Percentiles rank a stretch among this genome's conserved stretches.
Conservation (phyloP, 2,888 invertebrate genomes). For the Nomada fucata region DNA sequence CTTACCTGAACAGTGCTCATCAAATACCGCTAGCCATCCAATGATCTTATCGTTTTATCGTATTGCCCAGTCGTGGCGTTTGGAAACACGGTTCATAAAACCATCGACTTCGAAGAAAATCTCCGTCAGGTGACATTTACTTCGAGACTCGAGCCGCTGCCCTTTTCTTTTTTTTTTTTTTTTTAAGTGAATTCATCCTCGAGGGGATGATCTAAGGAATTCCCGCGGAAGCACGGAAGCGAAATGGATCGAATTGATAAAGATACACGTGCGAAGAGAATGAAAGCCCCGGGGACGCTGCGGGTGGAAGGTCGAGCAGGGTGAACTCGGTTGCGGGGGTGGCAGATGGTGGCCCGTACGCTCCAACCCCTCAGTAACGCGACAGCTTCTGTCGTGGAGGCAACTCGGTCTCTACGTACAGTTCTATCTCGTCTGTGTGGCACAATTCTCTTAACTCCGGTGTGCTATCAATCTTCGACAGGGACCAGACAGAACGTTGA, state of each 20-base stretch:
- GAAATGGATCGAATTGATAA: slow-evolving; percentile 56
- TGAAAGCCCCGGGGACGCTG: slow-evolving; percentile 44
- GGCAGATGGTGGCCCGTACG: slow-evolving; percentile 46
- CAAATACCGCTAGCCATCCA: slow-evolving; percentile 6
- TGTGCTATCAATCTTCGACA: not conserved
- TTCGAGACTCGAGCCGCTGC: not conserved
- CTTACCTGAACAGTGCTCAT: not conserved
- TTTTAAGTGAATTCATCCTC: too few species aligned
- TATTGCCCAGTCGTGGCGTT: too few species aligned
- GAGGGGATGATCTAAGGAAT: not conserved
- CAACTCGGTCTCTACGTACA: slow-evolving; percentile 3
- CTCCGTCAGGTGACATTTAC: not conserved
- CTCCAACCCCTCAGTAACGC: slow-evolving; percentile 68
- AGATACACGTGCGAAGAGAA: slow-evolving; percentile 60
- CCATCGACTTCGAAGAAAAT: not conserved
- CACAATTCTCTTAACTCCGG: not conserved
- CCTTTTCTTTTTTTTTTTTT: not conserved
- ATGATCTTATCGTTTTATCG: not conserved
- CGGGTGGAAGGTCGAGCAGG: slow-evolving; percentile 36
- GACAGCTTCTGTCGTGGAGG: slow-evolving; percentile 57
- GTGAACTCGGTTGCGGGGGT: slow-evolving; percentile 37
- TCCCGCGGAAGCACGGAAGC: not conserved
- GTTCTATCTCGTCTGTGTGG: not conserved
- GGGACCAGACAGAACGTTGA: not conserved
- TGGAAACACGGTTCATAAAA: not conserved